Evolutionary conservation across 1,140 invertebrate species (phyloP).

Genomic region (Xylocopa sonorina): DNA sequence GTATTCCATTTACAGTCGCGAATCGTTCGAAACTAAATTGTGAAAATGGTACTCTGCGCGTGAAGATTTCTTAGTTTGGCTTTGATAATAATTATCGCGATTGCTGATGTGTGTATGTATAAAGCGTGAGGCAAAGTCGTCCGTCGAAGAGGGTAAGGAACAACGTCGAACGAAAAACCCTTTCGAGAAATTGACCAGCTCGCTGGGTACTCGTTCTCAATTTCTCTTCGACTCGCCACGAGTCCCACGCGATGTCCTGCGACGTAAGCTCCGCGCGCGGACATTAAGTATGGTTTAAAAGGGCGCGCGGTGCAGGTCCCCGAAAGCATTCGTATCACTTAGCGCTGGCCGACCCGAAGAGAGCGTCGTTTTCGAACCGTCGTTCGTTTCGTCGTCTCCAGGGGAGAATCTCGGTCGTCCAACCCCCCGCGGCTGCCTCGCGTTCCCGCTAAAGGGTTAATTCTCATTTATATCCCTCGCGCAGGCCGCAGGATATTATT

Average conservation of each 20-base stretch:
- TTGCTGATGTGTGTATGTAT: too few species aligned
- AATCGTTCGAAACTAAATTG: too few species aligned
- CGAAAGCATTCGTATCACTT: slow-evolving; percentile 78
- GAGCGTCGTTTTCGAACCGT: slow-evolving; percentile 23
- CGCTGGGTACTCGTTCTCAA: not conserved
- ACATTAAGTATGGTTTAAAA: slow-evolving; percentile 78
- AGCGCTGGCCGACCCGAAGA: slow-evolving; percentile 39
- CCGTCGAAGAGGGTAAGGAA: not conserved
- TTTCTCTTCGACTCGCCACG: not conserved
- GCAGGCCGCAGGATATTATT: slow-evolving; percentile 11
- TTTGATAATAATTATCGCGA: too few species aligned
- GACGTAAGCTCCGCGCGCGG: slow-evolving; percentile 54
- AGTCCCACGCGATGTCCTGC: slow-evolving; percentile 5
- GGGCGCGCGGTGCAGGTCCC: slow-evolving; percentile 54
- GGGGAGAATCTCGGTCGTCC: slow-evolving; percentile 54
- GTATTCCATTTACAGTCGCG: too few species aligned
- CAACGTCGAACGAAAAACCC: not conserved
- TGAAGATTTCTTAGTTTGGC: too few species aligned
- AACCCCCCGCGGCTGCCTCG: not conserved
- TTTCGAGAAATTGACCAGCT: not conserved
- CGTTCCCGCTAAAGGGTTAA: slow-evolving; percentile 57
- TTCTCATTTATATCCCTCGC: slow-evolving; percentile 60
- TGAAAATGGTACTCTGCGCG: too few species aligned
- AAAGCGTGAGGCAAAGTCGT: too few species aligned
- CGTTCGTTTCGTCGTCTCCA: slow-evolving; percentile 13